These are phyloP conservation scores for Allygus modestus DNA, from an alignment of 2,888 invertebrate genomes.

Conservation along the genomic window DNA sequence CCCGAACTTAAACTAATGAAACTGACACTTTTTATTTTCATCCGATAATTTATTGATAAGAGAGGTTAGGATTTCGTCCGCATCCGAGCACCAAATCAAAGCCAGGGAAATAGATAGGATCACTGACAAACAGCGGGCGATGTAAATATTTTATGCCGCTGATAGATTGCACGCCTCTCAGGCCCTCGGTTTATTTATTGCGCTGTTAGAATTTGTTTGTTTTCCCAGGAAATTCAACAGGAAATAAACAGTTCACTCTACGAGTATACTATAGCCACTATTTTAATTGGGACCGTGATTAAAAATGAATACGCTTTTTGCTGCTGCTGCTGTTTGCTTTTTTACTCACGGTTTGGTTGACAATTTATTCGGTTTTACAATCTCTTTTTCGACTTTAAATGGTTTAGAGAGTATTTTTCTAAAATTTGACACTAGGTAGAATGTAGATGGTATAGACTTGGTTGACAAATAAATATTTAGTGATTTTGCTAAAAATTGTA, in stretches of 20 bases:
- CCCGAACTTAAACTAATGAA: too few species aligned
- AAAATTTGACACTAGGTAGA: too few species aligned
- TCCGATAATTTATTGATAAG: background rate
- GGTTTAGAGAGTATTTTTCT: too few species aligned
- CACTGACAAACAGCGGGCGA: constrained; percentile 28
- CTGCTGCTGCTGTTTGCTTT: background rate
- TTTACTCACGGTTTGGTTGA: background rate
- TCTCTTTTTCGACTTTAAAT: too few species aligned
- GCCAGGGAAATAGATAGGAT: constrained; percentile 20
- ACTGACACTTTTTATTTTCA: background rate
- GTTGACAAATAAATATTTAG: too few species aligned
- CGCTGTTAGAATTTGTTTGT: constrained; percentile 37
- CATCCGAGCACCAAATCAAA: constrained; percentile 32
- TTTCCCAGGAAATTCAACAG: constrained; percentile 18
- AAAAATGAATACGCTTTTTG: background rate
- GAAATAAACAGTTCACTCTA: background rate
- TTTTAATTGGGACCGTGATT: background rate
- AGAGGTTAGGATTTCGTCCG: background rate
- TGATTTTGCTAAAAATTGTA: too few species aligned
- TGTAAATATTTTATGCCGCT: constrained; percentile 46
- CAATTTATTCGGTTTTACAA: too few species aligned
- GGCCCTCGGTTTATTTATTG: constrained; percentile 19
- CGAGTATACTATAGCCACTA: background rate
- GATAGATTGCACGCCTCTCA: constrained; percentile 19
- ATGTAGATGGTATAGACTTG: too few species aligned